phyloP scores from a whole-genome alignment of 2,888 invertebrate genomes.

The Adineta ricciae region DNA sequence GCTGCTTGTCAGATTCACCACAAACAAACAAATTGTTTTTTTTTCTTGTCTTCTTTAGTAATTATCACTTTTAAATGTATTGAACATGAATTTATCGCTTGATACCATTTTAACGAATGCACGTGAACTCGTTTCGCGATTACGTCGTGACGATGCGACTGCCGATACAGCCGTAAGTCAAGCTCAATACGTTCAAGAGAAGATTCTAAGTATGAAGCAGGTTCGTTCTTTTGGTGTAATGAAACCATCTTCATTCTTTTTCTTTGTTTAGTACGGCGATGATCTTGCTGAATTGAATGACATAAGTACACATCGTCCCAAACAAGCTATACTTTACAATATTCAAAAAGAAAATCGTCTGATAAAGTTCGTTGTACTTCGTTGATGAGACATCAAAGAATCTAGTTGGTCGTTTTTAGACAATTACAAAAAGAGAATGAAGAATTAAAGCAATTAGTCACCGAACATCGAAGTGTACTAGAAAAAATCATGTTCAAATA shows the following conservation, averaged over 20 bases:
- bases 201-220: conserved; percentile 12
- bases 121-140: conserved; percentile 3
- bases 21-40: neutral
- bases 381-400: conserved; percentile 75
- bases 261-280: conserved; percentile 66
- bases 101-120: conserved; percentile 1
- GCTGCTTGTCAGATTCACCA: neutral
- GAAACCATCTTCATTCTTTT: neutral
- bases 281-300: conserved; percentile 80
- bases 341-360: conserved; percentile 56
- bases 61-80: neutral
- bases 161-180: conserved; percentile 19
- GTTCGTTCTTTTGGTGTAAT: neutral
- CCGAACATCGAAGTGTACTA: conserved; percentile 83
- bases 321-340: conserved; percentile 74
- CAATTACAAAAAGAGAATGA: conserved; percentile 85
- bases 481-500: conserved; percentile 95
- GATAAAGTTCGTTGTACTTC: conserved; percentile 24
- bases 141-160: conserved; percentile 19
- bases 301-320: conserved; percentile 74
- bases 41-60: neutral
- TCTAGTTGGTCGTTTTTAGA: conserved; percentile 48
- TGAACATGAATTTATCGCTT: neutral
- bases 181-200: conserved; percentile 21
- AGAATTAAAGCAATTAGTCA: conserved; percentile 73